Conservation (phyloP, 2,797 vertebrate species). For the Danio aesculapii region DNA sequence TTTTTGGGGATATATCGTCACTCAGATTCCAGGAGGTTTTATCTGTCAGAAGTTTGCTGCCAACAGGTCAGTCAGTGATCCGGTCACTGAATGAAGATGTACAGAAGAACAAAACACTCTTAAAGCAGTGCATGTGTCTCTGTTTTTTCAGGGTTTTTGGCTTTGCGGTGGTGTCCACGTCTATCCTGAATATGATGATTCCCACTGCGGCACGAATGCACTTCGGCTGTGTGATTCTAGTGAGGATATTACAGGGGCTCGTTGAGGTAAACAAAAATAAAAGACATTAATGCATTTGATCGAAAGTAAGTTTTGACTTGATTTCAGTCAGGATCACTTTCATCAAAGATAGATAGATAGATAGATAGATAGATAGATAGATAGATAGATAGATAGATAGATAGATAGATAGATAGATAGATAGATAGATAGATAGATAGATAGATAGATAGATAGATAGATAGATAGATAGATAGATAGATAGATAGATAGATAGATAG, state of each 20-base stretch:
- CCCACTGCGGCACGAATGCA: slow-evolving; percentile 87
- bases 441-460: too few relatives aligned
- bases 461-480: too few relatives aligned
- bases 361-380: too few relatives aligned
- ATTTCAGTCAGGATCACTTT: too few relatives aligned
- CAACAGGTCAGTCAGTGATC: slow-evolving; percentile 82
- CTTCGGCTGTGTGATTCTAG: slow-evolving; percentile 89
- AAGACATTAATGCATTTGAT: too few relatives aligned
- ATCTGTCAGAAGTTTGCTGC: slow-evolving; percentile 95
- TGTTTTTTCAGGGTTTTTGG: slow-evolving; percentile 85
- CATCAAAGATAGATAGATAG: too few relatives aligned
- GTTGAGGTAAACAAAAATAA: slow-evolving; percentile 82
- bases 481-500: too few relatives aligned
- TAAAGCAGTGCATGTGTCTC: background rate
- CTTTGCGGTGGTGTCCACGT: slow-evolving; percentile 91
- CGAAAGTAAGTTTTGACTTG: too few relatives aligned
- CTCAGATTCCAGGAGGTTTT: slow-evolving; percentile 94
- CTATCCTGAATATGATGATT: slow-evolving; percentile 89
- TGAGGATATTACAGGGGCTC: slow-evolving; percentile 89
- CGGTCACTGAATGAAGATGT: background rate
- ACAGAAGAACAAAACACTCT: too few relatives aligned
- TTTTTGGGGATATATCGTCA: slow-evolving; percentile 98
- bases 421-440: too few relatives aligned
- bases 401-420: too few relatives aligned
- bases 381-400: too few relatives aligned